Conservation (phyloP, 2,113 vertebrate genomes). For the Dromaius novaehollandiae region DNA sequence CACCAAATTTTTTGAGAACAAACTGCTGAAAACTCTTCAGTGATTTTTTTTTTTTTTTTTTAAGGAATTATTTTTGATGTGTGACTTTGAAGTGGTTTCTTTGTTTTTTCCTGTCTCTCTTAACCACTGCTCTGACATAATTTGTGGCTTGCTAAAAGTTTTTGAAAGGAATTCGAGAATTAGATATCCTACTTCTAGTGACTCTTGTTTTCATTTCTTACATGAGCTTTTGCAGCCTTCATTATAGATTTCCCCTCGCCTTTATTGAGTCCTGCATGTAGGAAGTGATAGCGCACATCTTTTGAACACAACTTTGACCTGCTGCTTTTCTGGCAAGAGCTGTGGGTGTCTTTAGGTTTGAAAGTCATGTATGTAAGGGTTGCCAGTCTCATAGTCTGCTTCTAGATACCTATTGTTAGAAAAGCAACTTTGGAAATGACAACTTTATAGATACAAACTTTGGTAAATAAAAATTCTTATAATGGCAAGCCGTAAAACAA, state of each 20-base stretch:
- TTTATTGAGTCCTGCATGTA: fast-evolving
- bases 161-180: neutral
- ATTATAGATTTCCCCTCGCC: neutral
- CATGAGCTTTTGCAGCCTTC: neutral
- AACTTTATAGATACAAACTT: neutral
- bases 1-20: neutral
- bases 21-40: neutral
- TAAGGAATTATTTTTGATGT: neutral
- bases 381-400: neutral
- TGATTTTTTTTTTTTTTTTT: neutral
- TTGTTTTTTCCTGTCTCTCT: neutral
- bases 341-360: neutral
- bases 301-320: neutral
- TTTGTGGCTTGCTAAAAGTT: neutral
- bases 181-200: neutral
- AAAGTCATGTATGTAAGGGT: neutral
- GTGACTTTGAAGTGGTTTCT: neutral
- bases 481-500: neutral
- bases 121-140: neutral
- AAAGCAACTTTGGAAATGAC: neutral
- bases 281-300: neutral
- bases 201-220: neutral
- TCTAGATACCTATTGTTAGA: neutral
- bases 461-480: neutral
- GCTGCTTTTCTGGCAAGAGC: neutral